These are phyloP conservation scores for Gryllus bimaculatus DNA, from an alignment of 1,140 invertebrate species.

Conservation along the genomic window DNA sequence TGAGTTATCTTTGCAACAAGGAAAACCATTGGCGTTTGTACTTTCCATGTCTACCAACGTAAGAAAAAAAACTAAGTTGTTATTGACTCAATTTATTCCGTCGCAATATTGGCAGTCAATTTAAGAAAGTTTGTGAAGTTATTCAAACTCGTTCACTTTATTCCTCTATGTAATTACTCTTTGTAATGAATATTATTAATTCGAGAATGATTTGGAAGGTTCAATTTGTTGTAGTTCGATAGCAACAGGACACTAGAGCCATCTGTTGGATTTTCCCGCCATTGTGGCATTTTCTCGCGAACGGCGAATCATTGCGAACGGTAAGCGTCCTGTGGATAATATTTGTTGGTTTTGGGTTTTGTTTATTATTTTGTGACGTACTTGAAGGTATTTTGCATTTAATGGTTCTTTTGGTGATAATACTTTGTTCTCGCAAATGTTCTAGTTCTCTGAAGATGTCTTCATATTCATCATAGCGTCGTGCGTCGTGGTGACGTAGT, in stretches of 20 bases:
- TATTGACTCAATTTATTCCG: too few relatives aligned
- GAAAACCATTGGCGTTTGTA: too few relatives aligned
- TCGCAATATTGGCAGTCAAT: too few relatives aligned
- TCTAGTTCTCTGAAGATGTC: not conserved
- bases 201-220: too few relatives aligned
- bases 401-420: not conserved
- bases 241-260: not conserved
- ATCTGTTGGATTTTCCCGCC: constrained; percentile 3
- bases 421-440: not conserved
- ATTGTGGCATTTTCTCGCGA: constrained; percentile 1
- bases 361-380: not conserved
- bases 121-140: too few relatives aligned
- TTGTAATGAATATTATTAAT: too few relatives aligned
- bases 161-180: too few relatives aligned
- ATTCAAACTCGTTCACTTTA: too few relatives aligned
- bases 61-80: too few relatives aligned
- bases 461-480: not conserved
- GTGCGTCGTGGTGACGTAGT: not conserved
- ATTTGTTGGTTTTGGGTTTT: not conserved
- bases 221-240: too few relatives aligned
- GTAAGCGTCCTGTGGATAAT: not conserved
- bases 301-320: not conserved
- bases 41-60: too few relatives aligned
- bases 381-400: not conserved
- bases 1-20: too few relatives aligned